Conservation (phyloP, 2,797 vertebrate species). For the Avahi laniger region DNA sequence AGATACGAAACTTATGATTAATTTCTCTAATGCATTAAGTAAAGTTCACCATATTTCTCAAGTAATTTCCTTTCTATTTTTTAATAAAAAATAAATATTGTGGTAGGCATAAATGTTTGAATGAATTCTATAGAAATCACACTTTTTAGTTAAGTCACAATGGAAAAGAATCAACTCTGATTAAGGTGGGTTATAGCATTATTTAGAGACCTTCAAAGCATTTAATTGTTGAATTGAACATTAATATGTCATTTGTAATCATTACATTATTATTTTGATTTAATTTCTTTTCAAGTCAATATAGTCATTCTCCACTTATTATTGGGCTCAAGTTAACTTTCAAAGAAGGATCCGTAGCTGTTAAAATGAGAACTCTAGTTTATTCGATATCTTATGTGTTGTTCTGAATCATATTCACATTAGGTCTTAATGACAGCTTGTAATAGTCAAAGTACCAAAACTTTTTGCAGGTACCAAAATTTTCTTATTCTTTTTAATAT, state of each 20-base stretch:
- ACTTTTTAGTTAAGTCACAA: background rate
- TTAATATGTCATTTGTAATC: background rate
- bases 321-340: background rate
- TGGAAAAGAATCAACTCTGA: background rate
- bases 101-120: background rate
- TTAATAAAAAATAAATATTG: background rate
- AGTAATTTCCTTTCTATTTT: background rate
- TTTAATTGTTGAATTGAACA: background rate
- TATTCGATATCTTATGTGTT: background rate
- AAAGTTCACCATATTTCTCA: background rate
- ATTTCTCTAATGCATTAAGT: background rate
- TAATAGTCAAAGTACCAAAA: background rate
- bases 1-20: background rate
- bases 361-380: background rate
- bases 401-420: background rate
- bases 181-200: background rate
- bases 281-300: background rate
- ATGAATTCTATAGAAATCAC: background rate
- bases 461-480: background rate
- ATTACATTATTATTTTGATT: background rate
- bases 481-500: background rate
- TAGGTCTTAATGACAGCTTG: background rate
- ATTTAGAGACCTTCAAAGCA: background rate
- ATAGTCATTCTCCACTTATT: background rate
- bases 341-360: background rate